Evolutionary conservation across 2,113 vertebrate species (phyloP).

Genomic region (Colistium nudipinnis): DNA sequence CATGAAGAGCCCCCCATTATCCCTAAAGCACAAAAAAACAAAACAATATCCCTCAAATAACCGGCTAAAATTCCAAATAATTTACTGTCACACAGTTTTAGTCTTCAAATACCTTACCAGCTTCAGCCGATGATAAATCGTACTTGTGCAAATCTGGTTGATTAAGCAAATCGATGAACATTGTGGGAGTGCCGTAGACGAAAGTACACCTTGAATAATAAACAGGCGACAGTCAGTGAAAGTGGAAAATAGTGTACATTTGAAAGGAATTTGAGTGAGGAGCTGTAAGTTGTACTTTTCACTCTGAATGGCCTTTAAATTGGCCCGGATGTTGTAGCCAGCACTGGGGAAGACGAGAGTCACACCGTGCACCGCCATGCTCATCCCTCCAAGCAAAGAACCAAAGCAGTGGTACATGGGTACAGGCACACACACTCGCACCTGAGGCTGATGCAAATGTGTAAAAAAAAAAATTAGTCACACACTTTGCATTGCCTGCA

Average conservation of each 20-base stretch:
- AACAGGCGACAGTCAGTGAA: background rate
- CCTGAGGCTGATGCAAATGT: slow-evolving; percentile 65
- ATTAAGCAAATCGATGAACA: slow-evolving; percentile 90
- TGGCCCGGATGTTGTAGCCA: slow-evolving; percentile 81
- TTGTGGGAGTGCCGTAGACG: slow-evolving; percentile 90
- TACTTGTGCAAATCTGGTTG: slow-evolving; percentile 84
- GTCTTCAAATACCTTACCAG: slow-evolving; percentile 80
- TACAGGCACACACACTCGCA: slow-evolving; percentile 75
- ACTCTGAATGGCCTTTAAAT: slow-evolving; percentile 83
- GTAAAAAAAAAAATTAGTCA: background rate
- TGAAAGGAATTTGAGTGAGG: background rate
- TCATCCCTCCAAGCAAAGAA: slow-evolving; percentile 85
- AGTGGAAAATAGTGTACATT: background rate
- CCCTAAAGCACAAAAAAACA: slow-evolving; percentile 78
- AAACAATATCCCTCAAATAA: background rate
- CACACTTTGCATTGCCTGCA: background rate
- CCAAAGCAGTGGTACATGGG: slow-evolving; percentile 93
- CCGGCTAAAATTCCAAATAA: background rate
- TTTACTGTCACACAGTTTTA: background rate
- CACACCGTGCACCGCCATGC: slow-evolving; percentile 82
- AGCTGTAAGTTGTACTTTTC: slow-evolving; percentile 82
- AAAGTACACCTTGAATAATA: slow-evolving; percentile 78
- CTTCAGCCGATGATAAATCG: slow-evolving; percentile 81
- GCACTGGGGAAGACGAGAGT: slow-evolving; percentile 85
- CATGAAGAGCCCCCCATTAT: slow-evolving; percentile 85